Evolutionary conservation across 2,113 vertebrate species (phyloP).

Genomic region (Paradoxurus hermaphroditus): DNA sequence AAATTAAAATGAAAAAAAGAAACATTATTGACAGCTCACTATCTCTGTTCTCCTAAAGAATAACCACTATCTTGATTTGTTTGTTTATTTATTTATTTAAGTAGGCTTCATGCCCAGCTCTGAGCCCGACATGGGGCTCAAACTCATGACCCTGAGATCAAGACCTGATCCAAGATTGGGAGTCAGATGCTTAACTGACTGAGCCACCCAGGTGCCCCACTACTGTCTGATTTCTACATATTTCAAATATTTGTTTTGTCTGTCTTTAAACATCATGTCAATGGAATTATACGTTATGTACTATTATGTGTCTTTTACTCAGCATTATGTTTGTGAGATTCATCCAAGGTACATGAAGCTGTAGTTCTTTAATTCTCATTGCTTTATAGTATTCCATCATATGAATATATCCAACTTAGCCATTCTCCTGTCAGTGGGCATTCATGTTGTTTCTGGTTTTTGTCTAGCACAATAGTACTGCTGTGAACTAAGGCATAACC

Average conservation of each 20-base stretch:
- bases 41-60: neutral
- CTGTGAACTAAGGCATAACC: neutral
- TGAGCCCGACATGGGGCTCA: no score
- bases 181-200: no score
- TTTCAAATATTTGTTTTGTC: neutral
- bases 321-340: neutral
- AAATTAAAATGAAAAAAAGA: neutral
- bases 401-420: neutral
- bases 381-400: neutral
- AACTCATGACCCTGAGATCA: no score
- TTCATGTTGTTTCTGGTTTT: neutral
- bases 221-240: neutral
- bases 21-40: neutral
- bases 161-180: no score
- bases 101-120: no score
- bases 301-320: neutral
- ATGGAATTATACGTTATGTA: neutral
- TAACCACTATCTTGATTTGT: neutral
- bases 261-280: neutral
- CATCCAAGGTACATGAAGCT: neutral
- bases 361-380: neutral
- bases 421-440: neutral
- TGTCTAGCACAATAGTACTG: neutral
- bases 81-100: no score
- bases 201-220: neutral